Conservation (phyloP, 1,140 invertebrate genomes). For the Tenebrio molitor region DNA sequence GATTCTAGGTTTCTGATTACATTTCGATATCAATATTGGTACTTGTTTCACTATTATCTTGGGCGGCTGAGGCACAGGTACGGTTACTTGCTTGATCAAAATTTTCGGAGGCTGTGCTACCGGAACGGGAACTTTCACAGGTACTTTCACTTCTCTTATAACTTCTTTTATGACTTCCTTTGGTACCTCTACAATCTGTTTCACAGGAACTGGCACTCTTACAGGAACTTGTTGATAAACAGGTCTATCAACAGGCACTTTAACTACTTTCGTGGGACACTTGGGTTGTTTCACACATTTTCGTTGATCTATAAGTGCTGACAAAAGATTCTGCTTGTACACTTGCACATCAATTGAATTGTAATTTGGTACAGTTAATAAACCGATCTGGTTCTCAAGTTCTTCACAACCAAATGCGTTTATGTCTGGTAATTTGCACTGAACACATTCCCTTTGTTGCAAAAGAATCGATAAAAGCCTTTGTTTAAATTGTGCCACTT, state of each 20-base stretch:
- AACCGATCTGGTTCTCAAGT: background rate
- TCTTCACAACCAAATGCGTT: background rate
- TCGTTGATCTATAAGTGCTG: background rate
- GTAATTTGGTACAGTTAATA: background rate
- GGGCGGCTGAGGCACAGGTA: conserved; percentile 28
- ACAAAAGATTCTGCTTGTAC: background rate
- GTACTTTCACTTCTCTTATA: background rate
- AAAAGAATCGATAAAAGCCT: too few relatives aligned
- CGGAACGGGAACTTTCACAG: conserved; percentile 2
- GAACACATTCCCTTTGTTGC: too few relatives aligned
- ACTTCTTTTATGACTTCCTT: background rate
- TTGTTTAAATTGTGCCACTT: too few relatives aligned
- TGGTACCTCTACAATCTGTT: conserved; percentile 26
- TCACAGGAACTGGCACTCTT: background rate
- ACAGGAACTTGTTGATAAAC: too few relatives aligned
- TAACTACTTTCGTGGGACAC: background rate
- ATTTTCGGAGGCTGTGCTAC: conserved; percentile 29
- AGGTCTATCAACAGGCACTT: conserved; percentile 21
- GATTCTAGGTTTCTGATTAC: background rate
- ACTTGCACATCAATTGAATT: background rate
- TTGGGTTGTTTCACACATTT: background rate
- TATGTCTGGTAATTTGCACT: too few relatives aligned
- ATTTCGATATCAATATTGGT: background rate
- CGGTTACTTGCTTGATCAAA: conserved; percentile 32
- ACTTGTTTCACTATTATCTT: conserved; percentile 39